Percentiles rank a stretch among this genome's conserved stretches.
Conservation (phyloP, 2,113 vertebrate genomes). For the Aegithalos caudatus region DNA sequence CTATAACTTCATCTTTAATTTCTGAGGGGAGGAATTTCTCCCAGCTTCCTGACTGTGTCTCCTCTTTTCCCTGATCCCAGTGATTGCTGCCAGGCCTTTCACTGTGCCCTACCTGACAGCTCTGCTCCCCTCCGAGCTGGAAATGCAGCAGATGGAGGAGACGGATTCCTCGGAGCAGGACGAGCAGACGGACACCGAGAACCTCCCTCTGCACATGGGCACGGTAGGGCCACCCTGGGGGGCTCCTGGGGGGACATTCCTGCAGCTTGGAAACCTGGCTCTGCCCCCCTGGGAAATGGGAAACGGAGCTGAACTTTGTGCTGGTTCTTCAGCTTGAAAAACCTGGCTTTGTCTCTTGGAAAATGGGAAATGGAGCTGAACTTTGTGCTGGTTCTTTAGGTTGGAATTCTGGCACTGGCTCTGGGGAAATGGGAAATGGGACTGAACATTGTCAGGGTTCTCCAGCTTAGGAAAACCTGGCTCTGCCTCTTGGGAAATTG, state of each 20-base stretch:
- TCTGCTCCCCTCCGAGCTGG: slow-evolving; percentile 93
- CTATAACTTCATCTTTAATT: neutral
- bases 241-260: neutral
- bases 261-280: neutral
- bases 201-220: slow-evolving; percentile 79
- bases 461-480: neutral
- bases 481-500: neutral
- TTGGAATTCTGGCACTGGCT: neutral
- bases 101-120: slow-evolving; percentile 93
- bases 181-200: slow-evolving; percentile 93
- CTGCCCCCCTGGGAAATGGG: neutral
- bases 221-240: slow-evolving; percentile 60
- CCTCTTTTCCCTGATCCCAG: slow-evolving; percentile 62
- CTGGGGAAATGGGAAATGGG: too few relatives aligned
- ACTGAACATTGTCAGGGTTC: rapidly evolving
- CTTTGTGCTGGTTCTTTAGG: neutral
- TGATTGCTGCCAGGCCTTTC: slow-evolving; percentile 90
- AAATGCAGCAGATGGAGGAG: slow-evolving; percentile 94
- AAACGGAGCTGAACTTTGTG: neutral
- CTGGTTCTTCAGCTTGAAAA: rapidly evolving
- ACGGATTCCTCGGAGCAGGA: slow-evolving; percentile 97
- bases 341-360: neutral
- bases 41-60: neutral
- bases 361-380: neutral
- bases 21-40: neutral